Evolutionary conservation across 53 echinoderm and acorn worm species (phyloP).

Genomic region (Arbacia lixula): DNA sequence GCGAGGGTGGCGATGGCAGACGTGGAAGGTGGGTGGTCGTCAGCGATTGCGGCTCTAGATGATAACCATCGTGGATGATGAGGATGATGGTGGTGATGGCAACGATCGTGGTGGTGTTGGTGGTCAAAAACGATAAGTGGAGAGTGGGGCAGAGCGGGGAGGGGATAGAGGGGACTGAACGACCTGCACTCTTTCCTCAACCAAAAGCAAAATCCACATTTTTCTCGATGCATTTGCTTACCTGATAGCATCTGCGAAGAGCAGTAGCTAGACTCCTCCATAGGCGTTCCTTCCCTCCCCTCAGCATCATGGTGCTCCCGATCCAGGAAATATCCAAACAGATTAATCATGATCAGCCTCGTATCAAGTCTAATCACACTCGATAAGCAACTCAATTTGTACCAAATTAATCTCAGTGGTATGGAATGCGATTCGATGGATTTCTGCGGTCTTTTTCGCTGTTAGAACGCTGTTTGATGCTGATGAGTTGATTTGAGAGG

Average conservation of each 20-base stretch:
- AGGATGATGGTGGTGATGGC: neutral
- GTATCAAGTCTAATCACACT: constrained; percentile 42
- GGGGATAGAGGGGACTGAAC: too few relatives aligned
- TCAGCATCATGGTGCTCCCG: constrained; percentile 43
- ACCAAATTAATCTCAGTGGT: constrained; percentile 5
- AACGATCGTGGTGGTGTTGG: too few relatives aligned
- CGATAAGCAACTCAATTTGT: constrained; percentile 35
- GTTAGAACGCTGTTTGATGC: constrained; percentile 7
- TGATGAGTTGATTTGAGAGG: constrained; percentile 2
- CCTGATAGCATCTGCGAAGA: constrained; percentile 22
- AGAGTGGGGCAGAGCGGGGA: too few relatives aligned
- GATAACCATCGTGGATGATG: too few relatives aligned
- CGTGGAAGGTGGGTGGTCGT: too few relatives aligned
- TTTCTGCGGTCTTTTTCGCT: constrained; percentile 21
- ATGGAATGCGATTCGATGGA: constrained; percentile 7
- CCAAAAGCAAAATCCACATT: neutral
- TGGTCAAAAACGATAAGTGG: too few relatives aligned
- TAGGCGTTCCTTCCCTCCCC: constrained; percentile 40
- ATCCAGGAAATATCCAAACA: constrained; percentile 52
- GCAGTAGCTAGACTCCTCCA: constrained; percentile 48
- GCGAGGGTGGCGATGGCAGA: neutral
- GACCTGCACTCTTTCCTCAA: too few relatives aligned
- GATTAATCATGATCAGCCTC: constrained; percentile 44
- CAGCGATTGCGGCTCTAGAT: too few relatives aligned
- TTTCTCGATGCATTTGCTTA: neutral